phyloP scores from a whole-genome alignment of 1,140 invertebrate species.

The Bombus confusus region DNA sequence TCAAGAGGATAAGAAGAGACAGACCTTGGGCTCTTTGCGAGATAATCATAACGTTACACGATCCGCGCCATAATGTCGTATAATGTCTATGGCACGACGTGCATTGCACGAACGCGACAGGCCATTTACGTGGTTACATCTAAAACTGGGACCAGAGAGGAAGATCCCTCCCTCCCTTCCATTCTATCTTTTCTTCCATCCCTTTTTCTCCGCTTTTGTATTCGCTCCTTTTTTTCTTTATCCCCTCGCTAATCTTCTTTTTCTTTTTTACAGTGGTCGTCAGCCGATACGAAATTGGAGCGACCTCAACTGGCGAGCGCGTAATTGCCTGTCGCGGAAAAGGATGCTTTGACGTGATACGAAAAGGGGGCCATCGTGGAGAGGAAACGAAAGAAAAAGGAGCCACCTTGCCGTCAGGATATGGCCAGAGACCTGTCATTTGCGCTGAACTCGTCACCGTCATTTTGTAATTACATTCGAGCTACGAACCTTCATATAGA shows the following conservation, averaged over 20 bases:
- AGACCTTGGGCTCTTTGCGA: constrained; percentile 78
- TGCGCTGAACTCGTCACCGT: constrained; percentile 38
- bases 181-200: neutral
- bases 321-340: constrained; percentile 23
- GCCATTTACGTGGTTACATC: constrained; percentile 56
- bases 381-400: constrained; percentile 38
- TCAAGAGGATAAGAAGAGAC: constrained; percentile 70
- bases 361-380: constrained; percentile 20
- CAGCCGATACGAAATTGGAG: constrained; percentile 59
- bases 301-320: constrained; percentile 10
- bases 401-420: constrained; percentile 35
- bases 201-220: neutral
- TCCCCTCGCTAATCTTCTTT: neutral
- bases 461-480: constrained; percentile 52
- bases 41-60: constrained; percentile 80
- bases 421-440: constrained; percentile 40
- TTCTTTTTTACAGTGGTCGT: neutral
- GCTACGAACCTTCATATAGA: too few relatives aligned
- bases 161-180: neutral
- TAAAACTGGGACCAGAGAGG: constrained; percentile 33
- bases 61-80: constrained; percentile 74
- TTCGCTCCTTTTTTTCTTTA: neutral
- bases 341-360: constrained; percentile 21
- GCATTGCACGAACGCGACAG: constrained; percentile 66
- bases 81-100: constrained; percentile 73